A percentile compares a stretch with the other conserved stretches of the same genome.
Conservation (phyloP, 2,888 invertebrate species). For the Rotaria macrura region DNA sequence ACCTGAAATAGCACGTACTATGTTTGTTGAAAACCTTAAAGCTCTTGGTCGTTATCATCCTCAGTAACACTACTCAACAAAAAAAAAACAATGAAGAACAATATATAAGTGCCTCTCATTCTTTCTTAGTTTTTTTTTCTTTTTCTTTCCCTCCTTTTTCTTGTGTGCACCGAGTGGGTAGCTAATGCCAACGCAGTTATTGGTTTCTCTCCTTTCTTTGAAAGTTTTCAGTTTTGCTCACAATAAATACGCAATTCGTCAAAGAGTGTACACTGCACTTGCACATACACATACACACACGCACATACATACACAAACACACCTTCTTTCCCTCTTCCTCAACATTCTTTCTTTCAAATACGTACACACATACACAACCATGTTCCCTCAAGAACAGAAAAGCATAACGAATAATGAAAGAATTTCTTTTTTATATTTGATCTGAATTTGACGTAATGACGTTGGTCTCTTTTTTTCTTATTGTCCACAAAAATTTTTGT, state of each 20-base stretch:
- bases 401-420: background rate
- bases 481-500: background rate
- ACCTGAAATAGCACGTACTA: constrained; percentile 61
- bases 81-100: background rate
- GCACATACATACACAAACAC: too few species aligned
- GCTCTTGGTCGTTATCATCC: background rate
- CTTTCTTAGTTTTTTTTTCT: background rate
- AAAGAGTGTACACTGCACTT: background rate
- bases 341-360: background rate
- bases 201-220: background rate
- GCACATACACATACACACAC: background rate
- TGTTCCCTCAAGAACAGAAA: background rate
- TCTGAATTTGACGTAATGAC: background rate
- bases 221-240: background rate
- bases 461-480: background rate
- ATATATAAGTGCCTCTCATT: background rate
- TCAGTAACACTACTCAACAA: background rate
- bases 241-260: constrained; percentile 1
- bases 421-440: background rate
- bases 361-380: background rate
- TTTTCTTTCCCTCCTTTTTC: background rate
- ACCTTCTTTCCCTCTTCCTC: too few species aligned
- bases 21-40: constrained; percentile 9
- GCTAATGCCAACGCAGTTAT: background rate
- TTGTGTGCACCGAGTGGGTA: background rate